phyloP scores from a whole-genome alignment of 2,113 vertebrate species.

The Pterocles gutturalis region DNA sequence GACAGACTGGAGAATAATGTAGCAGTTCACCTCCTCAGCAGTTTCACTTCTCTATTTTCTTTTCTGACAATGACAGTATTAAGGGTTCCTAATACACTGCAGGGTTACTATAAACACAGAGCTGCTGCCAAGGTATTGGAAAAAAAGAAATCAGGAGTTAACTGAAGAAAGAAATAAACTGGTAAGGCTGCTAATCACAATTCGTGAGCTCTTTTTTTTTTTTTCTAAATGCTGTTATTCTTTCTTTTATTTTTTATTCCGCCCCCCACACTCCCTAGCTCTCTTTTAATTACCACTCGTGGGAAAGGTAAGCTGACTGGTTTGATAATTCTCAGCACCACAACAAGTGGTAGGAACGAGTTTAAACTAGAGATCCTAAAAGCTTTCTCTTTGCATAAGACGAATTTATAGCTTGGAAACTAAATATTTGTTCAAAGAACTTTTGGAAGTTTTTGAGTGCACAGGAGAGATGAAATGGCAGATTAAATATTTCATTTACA shows the following conservation, averaged over 20 bases:
- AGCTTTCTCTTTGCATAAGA: slow-evolving; percentile 69
- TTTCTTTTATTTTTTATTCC: slow-evolving; percentile 25
- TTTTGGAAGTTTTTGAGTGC: slow-evolving; percentile 38
- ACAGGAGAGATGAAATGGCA: slow-evolving; percentile 54
- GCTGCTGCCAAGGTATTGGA: not conserved
- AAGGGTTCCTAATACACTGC: not conserved
- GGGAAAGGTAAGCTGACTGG: slow-evolving; percentile 66
- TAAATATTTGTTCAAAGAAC: slow-evolving; percentile 71
- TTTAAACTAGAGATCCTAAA: slow-evolving; percentile 69
- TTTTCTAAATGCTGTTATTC: not conserved
- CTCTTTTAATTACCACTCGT: slow-evolving; percentile 43
- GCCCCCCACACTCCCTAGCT: not conserved
- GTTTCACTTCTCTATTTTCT: not conserved
- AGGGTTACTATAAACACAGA: not conserved
- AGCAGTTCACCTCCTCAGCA: not conserved
- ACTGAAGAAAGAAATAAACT: not conserved
- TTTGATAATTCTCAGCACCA: slow-evolving; percentile 43
- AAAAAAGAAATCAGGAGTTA: not conserved
- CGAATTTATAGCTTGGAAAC: slow-evolving; percentile 64
- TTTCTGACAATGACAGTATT: not conserved
- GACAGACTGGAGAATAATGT: rapidly evolving
- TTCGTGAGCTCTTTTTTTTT: not conserved
- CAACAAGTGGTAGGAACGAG: slow-evolving; percentile 46
- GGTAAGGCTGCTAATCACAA: not conserved
- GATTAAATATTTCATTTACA: slow-evolving; percentile 56